Base-by-base conservation (phyloP, 2,797 vertebrate genomes). In the Mus caroli region DNA sequence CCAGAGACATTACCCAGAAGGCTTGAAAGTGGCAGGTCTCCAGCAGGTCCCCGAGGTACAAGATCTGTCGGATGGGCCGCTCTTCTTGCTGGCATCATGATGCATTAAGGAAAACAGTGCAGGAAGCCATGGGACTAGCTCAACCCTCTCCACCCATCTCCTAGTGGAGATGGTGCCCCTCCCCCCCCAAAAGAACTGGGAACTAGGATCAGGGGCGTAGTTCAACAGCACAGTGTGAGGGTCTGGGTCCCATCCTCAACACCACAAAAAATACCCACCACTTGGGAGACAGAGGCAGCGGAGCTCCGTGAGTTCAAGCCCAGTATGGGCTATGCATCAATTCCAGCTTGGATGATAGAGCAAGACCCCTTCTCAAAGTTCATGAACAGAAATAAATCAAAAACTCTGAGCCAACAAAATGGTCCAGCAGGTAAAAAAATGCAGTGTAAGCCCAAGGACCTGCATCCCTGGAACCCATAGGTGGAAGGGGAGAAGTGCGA, bases 11-110 rank as follows among this genome's bases (percentile, higher is more conserved):
- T 98, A 99, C 99, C 99, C 99, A 99, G 98, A 99, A 99, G 95
- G 99, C 99, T 98, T 99, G 99, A 98, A 99, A 99, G 97, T 99
- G 99, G 94, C 99, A 99, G 0, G 99, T 99, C 97, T 99, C 99
- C 97, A 99, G 98, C 90, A 99, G 99, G 98, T 99, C 99, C 28
- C 99, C 99, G 12, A 99, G 98, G 97, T 99, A 99, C 14, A 99
- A 98, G 97, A 99, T 99, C 98, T 99, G 99, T 91, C 99, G 98
- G 98, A 99, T 99, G 4, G 99, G 99, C 7, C 99, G 98, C 31
- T 99, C 99, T 98, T 99, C 99, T 98, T 99, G 99, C 99, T 99
- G 98, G 0, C 5, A 97, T 37, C 26, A 34, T 7, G 20, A 60
- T 0, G 8, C 0, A 3, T 97, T 97, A 98, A 98, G 95, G 95